Conservation (phyloP, 2,888 invertebrate genomes). For the Phaonia tiefii region DNA sequence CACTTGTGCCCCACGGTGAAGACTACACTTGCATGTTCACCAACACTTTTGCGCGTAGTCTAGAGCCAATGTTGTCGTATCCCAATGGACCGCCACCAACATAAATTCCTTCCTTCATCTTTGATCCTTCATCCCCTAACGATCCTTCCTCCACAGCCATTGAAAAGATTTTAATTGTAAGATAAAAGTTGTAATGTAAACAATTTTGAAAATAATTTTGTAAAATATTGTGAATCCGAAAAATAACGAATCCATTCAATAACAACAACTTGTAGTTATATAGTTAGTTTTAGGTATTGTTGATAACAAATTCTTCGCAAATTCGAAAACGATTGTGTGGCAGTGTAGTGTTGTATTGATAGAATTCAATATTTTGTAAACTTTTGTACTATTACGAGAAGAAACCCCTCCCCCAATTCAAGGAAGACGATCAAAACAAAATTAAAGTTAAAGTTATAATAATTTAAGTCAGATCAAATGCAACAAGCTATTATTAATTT, state of each 20-base stretch:
- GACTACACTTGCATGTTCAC: conserved; percentile 92
- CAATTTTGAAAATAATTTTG: conserved; percentile 13
- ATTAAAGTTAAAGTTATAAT: conserved; percentile 13
- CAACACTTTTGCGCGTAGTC: conserved; percentile 90
- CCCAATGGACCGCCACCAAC: conserved; percentile 96
- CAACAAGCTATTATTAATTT: not conserved
- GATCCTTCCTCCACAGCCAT: not conserved
- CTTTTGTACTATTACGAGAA: conserved; percentile 33
- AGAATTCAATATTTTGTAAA: conserved; percentile 37
- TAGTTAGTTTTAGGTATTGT: conserved; percentile 28
- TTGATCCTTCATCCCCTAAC: conserved; percentile 6
- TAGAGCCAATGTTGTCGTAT: conserved; percentile 94
- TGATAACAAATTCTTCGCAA: conserved; percentile 6
- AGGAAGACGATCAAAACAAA: conserved; percentile 17
- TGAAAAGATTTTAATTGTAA: conserved; percentile 1
- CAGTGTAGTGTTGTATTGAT: conserved; percentile 9
- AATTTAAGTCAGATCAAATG: conserved; percentile 21
- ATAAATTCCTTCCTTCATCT: conserved; percentile 79
- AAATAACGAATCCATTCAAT: not conserved
- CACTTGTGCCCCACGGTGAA: conserved; percentile 92
- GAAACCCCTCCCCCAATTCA: conserved; percentile 15
- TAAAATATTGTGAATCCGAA: not conserved
- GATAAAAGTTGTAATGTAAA: conserved; percentile 28
- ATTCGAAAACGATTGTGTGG: conserved; percentile 10
- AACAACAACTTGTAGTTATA: conserved; percentile 13